These are phyloP conservation scores for Neoscelio sp. DNA, from an alignment of 2,888 invertebrate species.

Conservation along the genomic window DNA sequence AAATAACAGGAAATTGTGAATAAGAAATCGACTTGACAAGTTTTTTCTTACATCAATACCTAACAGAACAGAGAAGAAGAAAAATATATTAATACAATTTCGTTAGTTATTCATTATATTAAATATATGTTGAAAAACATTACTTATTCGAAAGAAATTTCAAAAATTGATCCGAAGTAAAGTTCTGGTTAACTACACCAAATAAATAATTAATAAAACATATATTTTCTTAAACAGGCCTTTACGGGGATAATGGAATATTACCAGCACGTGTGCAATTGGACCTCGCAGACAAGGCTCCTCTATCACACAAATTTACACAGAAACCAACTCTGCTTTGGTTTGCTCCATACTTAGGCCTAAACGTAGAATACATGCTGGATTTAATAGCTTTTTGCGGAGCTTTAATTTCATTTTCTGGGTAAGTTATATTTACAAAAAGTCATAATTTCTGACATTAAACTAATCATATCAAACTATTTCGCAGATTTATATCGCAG, in stretches of 20 bases:
- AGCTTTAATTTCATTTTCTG: slow-evolving; percentile 87
- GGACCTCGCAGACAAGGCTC: slow-evolving; percentile 82
- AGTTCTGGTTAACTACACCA: no score
- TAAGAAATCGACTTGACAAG: no score
- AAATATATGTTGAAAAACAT: no score
- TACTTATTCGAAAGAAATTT: no score
- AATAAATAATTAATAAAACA: background rate
- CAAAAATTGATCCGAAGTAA: no score
- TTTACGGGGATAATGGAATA: slow-evolving; percentile 91
- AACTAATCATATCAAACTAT: slow-evolving; percentile 4
- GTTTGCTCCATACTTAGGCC: slow-evolving; percentile 87
- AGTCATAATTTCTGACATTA: slow-evolving; percentile 24
- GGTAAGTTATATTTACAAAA: slow-evolving; percentile 82
- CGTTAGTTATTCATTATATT: no score
- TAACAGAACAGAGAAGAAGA: no score
- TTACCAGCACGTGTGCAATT: slow-evolving; percentile 86
- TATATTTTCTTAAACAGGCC: slow-evolving; percentile 83
- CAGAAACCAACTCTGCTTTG: slow-evolving; percentile 88
- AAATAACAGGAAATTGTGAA: no score
- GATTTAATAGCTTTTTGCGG: slow-evolving; percentile 88
- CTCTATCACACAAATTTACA: slow-evolving; percentile 85
- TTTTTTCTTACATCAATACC: no score
- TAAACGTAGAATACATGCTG: slow-evolving; percentile 87
- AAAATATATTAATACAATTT: no score
- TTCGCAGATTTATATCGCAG: slow-evolving; percentile 85